Evolutionary conservation across 1,140 invertebrate genomes (phyloP).

Genomic region (Megalonaias nervosa): DNA sequence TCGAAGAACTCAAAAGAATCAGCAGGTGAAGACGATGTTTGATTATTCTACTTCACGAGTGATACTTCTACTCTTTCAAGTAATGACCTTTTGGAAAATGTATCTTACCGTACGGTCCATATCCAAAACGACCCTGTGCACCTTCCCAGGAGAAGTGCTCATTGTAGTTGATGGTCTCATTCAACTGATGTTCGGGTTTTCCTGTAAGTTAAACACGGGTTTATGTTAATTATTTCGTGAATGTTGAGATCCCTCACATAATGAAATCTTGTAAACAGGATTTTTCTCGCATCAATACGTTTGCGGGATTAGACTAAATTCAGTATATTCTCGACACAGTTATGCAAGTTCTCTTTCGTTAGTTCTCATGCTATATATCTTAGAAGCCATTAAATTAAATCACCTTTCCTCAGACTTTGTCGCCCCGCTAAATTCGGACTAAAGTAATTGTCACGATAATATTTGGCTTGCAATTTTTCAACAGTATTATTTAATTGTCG

Average conservation of each 20-base stretch:
- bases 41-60: too few species aligned
- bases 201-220: conserved; percentile 80
- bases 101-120: conserved; percentile 75
- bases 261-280: too few species aligned
- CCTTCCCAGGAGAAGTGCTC: conserved; percentile 93
- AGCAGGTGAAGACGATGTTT: too few species aligned
- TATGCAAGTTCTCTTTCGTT: too few species aligned
- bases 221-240: neutral
- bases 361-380: conserved; percentile 78
- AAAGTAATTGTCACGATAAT: too few species aligned
- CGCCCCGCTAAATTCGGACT: conserved; percentile 77
- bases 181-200: conserved; percentile 76
- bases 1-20: too few species aligned
- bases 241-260: too few species aligned
- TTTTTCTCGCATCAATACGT: neutral
- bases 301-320: too few species aligned
- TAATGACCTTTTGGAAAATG: conserved; percentile 4
- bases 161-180: conserved; percentile 93
- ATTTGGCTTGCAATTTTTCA: too few species aligned
- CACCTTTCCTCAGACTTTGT: conserved; percentile 90
- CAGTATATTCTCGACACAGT: too few species aligned
- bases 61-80: too few species aligned
- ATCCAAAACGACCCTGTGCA: conserved; percentile 77
- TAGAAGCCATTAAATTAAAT: conserved; percentile 86
- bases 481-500: too few species aligned